phyloP scores from a whole-genome alignment of 2,113 vertebrate genomes.

The Melanerpes formicivorus region DNA sequence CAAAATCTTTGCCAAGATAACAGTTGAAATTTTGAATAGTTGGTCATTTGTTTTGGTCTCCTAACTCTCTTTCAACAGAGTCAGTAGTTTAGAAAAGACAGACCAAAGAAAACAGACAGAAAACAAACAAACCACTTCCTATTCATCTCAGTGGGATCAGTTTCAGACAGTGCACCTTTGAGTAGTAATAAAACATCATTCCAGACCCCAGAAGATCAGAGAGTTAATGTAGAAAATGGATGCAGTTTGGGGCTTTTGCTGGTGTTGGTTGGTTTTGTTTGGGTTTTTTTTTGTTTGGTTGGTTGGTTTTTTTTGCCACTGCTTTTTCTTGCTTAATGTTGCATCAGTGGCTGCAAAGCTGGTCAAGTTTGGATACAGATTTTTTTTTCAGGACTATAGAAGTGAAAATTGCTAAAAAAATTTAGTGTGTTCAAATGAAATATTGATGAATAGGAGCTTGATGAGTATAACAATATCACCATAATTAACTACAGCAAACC shows the following conservation, averaged over 20 bases:
- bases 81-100: not conserved
- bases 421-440: not conserved
- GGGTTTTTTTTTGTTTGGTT: not conserved
- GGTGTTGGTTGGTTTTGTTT: not conserved
- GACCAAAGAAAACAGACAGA: not conserved
- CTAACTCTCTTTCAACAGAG: not conserved
- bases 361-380: not conserved
- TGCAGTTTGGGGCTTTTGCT: fast-evolving
- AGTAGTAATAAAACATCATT: not conserved
- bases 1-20: not conserved
- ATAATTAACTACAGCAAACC: not conserved
- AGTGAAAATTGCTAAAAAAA: not conserved
- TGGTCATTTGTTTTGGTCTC: not conserved
- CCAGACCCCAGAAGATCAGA: not conserved
- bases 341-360: not conserved
- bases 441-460: not conserved
- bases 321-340: not conserved
- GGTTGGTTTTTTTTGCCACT: not conserved
- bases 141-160: not conserved
- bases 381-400: not conserved
- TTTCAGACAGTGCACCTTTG: not conserved
- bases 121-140: fast-evolving
- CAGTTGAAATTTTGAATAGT: not conserved
- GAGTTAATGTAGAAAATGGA: not conserved
- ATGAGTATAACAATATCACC: not conserved